Base-by-base conservation (phyloP, 2,888 invertebrate species). In the Erannis defoliaria region DNA sequence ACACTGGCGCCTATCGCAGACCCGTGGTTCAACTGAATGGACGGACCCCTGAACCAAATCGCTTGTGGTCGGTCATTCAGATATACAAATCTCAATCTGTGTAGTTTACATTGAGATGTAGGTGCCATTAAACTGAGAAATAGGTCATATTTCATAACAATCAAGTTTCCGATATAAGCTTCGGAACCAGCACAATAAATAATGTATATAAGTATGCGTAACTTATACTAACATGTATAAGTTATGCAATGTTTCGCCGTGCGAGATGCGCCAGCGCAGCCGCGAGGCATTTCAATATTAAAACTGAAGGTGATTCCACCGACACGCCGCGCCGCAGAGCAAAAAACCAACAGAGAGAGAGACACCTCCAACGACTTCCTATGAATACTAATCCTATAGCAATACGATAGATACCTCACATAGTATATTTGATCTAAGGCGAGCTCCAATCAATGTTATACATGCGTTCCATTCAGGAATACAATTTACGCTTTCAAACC, bases 271-370 rank as follows among this genome's bases (percentile, higher is more conserved):
- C 68, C 43, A 54, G 67, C 59, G 55, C 59, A 66, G 65, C 67
- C 72, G 67, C 57, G 66, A 63, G 72, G 67, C 57, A 71, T 71
- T 67, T 69, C 70, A 71, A 70, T 78, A 78, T 81, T 80, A 80
- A 76, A 74, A 78, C 71, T 77, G 77, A 79, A 84, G 82, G 80
- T 84, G 84, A 87, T 83, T 81, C 82, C 84, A 75, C 46, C 50
- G 46, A 46, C 51, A 14, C n/a, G 2, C 9, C 31, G 14, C n/a
- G 2, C 9, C 31, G 14, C 14, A 12, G 42, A 45, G 29, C 14
- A 46, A 16, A 6, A 1, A 19, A 29, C 19, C 10, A 19, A n/a
- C 31, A 46, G 31, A 46, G 26, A 45, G 29, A 16, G 26, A 45
- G 29, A 16, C 29, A 45, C 10, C 9, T 14, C 9, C 26, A 16